Percentiles rank a stretch among this genome's conserved stretches.
Conservation (phyloP, 2,113 vertebrate genomes). For the Mormyrus iriodes region DNA sequence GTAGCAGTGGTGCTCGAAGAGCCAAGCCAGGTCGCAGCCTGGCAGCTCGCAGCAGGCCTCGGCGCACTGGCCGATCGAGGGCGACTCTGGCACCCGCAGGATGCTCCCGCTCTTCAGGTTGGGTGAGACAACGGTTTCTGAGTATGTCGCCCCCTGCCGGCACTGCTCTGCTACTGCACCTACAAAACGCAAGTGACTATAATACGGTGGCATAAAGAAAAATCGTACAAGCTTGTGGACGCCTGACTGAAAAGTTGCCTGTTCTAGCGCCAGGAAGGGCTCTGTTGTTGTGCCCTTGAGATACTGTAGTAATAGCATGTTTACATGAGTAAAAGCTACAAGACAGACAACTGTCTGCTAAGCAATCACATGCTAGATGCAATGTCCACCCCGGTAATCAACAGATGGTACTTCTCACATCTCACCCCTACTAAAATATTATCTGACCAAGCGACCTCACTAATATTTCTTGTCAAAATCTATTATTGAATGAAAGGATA, state of each 20-base stretch:
- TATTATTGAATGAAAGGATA: neutral
- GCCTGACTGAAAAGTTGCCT: neutral
- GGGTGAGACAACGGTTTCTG: conserved; percentile 71
- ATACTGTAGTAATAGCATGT: neutral
- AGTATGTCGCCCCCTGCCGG: conserved; percentile 66
- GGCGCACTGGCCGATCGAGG: conserved; percentile 62
- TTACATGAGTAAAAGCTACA: neutral
- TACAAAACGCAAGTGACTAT: conserved; percentile 37
- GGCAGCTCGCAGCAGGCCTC: conserved; percentile 71
- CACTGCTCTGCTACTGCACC: conserved; percentile 67
- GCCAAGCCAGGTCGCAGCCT: conserved; percentile 78
- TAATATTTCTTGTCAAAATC: neutral
- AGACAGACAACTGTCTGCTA: neutral
- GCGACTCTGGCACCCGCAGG: conserved; percentile 64
- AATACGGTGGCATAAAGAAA: neutral
- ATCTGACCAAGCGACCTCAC: neutral
- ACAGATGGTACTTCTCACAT: neutral
- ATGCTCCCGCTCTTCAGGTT: conserved; percentile 66
- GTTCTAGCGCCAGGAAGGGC: neutral
- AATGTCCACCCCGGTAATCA: neutral
- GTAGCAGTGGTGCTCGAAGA: conserved; percentile 77
- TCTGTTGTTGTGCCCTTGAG: neutral
- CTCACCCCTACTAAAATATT: neutral
- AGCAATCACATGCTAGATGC: neutral
- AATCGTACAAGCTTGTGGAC: neutral